Conservation (phyloP, 2,888 invertebrate genomes). For the Oligia strigilis region DNA sequence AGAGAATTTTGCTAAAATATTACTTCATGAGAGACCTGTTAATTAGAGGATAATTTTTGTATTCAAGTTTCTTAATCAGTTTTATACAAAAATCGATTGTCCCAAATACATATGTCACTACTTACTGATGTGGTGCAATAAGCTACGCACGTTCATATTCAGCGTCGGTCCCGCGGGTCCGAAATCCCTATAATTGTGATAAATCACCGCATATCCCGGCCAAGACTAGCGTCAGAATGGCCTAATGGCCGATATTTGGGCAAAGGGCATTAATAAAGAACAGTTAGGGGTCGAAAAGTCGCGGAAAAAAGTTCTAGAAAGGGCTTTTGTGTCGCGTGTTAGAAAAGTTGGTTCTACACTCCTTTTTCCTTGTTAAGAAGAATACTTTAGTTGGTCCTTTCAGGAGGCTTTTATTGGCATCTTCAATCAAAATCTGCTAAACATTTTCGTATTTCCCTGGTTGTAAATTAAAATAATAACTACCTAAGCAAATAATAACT, state of each 20-base stretch:
- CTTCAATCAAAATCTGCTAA: neutral
- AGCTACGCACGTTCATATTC: constrained; percentile 63
- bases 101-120: constrained; percentile 9
- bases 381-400: neutral
- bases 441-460: neutral
- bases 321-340: constrained; percentile 40
- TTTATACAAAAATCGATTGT: constrained; percentile 12
- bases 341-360: constrained; percentile 2
- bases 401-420: neutral
- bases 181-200: constrained; percentile 86
- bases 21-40: constrained; percentile 1
- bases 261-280: constrained; percentile 79
- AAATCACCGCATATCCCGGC: constrained; percentile 83
- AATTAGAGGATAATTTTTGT: constrained; percentile 2
- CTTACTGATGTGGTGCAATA: constrained; percentile 29
- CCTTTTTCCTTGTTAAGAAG: constrained; percentile 23
- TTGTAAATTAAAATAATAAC: no score
- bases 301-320: constrained; percentile 66
- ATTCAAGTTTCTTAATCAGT: neutral
- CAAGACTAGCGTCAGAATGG: constrained; percentile 83
- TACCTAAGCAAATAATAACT: no score
- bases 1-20: constrained; percentile 28
- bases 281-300: constrained; percentile 74
- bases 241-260: constrained; percentile 84
- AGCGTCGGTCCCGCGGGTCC: constrained; percentile 62